phyloP scores from a whole-genome alignment of 2,797 vertebrate species.

The Botia almorhae region DNA sequence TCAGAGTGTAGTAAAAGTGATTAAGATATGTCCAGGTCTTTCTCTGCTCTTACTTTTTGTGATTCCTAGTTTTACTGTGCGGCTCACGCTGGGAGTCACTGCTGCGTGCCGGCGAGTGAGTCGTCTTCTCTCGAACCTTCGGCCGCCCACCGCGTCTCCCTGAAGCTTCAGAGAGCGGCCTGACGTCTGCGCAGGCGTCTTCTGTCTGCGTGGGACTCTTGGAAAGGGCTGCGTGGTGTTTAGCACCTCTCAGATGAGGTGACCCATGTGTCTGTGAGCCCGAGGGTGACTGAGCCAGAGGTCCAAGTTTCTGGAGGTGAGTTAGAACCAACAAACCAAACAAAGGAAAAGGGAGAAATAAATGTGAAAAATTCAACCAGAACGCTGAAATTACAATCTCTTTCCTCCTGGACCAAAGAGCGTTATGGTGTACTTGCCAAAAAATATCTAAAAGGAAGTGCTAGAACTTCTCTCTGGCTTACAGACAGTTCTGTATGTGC shows the following conservation, averaged over 20 bases:
- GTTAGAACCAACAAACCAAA: constrained; percentile 70
- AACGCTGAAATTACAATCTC: constrained; percentile 77
- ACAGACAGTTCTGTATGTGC: constrained; percentile 96
- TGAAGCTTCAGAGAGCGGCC: constrained; percentile 73
- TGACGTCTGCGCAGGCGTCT: constrained; percentile 72
- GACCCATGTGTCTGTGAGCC: constrained; percentile 75
- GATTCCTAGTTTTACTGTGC: constrained; percentile 78
- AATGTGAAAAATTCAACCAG: constrained; percentile 53
- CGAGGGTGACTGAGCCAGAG: constrained; percentile 77
- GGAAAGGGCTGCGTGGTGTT: constrained; percentile 73
- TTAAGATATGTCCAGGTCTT: background rate
- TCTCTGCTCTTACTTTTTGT: constrained; percentile 84
- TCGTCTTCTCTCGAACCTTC: constrained; percentile 74
- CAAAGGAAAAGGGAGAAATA: constrained; percentile 70
- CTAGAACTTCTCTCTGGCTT: constrained; percentile 83
- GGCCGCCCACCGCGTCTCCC: constrained; percentile 79
- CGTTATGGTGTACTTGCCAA: constrained; percentile 80
- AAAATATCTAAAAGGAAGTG: constrained; percentile 83
- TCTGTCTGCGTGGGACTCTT: constrained; percentile 78
- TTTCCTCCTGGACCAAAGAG: constrained; percentile 64
- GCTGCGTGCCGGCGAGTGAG: constrained; percentile 85
- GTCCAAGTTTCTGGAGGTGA: constrained; percentile 84
- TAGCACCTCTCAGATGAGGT: constrained; percentile 74
- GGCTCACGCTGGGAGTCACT: constrained; percentile 83
- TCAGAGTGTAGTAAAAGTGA: too few relatives aligned